Percentiles rank a stretch among this genome's conserved stretches.
Conservation (phyloP, 1,140 invertebrate species). For the Ceratitis capitata region DNA sequence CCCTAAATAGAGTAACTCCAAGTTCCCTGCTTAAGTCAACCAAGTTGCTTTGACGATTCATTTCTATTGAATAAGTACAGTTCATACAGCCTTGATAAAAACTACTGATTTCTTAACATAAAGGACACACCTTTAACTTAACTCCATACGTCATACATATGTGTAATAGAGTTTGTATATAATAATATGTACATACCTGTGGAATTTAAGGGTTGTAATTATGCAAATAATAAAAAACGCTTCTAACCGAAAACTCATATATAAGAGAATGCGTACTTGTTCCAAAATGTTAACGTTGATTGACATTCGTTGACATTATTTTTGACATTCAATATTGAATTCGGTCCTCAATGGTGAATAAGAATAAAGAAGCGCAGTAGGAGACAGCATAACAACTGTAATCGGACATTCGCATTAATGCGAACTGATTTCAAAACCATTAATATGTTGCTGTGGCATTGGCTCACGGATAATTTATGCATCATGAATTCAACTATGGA, state of each 20-base stretch:
- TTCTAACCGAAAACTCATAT: neutral
- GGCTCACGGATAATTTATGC: neutral
- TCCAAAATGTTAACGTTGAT: neutral
- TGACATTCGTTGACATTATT: constrained; percentile 17
- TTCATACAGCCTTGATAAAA: no score
- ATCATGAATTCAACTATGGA: no score
- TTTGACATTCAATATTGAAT: neutral
- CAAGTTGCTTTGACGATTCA: no score
- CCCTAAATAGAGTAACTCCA: no score
- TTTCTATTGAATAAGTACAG: no score
- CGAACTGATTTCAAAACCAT: neutral
- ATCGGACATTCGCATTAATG: neutral
- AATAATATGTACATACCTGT: neutral
- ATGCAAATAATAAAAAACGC: neutral
- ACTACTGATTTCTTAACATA: no score
- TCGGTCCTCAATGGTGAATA: neutral
- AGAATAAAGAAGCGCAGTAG: neutral
- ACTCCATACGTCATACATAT: neutral
- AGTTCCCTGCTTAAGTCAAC: no score
- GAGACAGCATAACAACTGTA: neutral
- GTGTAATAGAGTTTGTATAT: neutral
- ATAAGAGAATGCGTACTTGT: neutral
- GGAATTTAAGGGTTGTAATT: constrained; percentile 1
- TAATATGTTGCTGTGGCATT: neutral
- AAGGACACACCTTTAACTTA: neutral